phyloP scores from a whole-genome alignment of 2,888 invertebrate genomes.

The Mechanitis messenoides region DNA sequence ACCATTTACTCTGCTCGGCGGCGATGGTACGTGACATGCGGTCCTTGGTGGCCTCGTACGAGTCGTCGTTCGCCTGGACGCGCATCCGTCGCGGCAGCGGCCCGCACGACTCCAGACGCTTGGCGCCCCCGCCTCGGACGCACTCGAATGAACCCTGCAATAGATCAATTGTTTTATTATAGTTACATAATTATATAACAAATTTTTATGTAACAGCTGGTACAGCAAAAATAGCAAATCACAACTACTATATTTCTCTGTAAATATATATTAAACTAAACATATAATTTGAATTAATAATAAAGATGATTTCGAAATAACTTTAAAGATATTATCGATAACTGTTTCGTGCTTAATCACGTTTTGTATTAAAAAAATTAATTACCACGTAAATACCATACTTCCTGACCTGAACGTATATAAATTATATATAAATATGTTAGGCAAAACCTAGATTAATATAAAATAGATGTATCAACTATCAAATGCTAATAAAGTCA shows the following conservation, averaged over 20 bases:
- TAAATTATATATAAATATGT: neutral
- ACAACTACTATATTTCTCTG: too few species aligned
- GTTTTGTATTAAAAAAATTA: slow-evolving; percentile 12
- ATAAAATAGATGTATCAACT: neutral
- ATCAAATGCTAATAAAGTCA: neutral
- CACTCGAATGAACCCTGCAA: slow-evolving; percentile 95
- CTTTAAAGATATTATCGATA: slow-evolving; percentile 9
- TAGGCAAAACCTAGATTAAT: neutral
- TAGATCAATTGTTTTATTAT: neutral
- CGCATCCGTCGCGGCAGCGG: slow-evolving; percentile 91
- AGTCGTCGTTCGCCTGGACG: slow-evolving; percentile 96
- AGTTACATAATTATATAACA: too few species aligned
- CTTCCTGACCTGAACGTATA: too few species aligned
- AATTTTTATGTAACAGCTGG: too few species aligned
- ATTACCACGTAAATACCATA: neutral
- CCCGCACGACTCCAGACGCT: slow-evolving; percentile 88
- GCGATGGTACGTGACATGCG: slow-evolving; percentile 95
- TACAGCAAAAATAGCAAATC: too few species aligned
- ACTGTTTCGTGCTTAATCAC: slow-evolving; percentile 21
- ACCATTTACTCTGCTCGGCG: slow-evolving; percentile 96
- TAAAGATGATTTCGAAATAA: too few species aligned
- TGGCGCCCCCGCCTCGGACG: slow-evolving; percentile 77
- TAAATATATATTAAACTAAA: too few species aligned
- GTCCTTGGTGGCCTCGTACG: slow-evolving; percentile 93
- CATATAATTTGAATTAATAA: too few species aligned